A percentile compares a stretch with the other conserved stretches of the same genome.
Conservation (phyloP, 2,797 vertebrate species). For the Champsocephalus gunnari region DNA sequence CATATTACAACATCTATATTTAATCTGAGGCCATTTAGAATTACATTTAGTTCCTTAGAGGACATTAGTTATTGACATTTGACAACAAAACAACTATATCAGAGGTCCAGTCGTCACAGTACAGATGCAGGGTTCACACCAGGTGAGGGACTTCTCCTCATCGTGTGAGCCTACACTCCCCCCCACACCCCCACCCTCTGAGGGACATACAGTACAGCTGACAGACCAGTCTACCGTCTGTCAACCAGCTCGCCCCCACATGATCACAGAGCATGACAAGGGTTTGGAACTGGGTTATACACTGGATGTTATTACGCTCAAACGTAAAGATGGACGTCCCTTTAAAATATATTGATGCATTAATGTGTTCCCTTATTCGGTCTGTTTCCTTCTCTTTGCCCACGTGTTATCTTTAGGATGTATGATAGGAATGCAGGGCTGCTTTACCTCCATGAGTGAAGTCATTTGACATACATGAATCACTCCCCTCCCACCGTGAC, state of each 20-base stretch:
- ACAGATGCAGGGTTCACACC: not conserved
- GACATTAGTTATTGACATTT: fast-evolving
- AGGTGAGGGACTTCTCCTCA: not conserved
- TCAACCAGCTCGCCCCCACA: not conserved
- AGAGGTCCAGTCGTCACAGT: not conserved
- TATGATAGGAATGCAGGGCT: constrained; percentile 58
- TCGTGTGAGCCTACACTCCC: not conserved
- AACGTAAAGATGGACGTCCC: no score
- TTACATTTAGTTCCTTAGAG: no score
- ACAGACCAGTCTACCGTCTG: not conserved
- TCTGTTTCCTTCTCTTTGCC: constrained; percentile 24
- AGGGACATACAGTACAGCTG: not conserved
- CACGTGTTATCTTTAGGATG: constrained; percentile 27
- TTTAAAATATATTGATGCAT: not conserved
- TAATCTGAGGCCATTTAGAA: no score
- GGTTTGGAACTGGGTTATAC: not conserved
- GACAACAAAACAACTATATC: not conserved
- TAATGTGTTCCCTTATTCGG: constrained; percentile 15
- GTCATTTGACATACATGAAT: constrained; percentile 46
- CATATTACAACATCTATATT: not conserved
- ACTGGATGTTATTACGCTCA: no score
- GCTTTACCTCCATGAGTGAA: constrained; percentile 41
- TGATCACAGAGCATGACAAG: not conserved
- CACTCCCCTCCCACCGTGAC: constrained; percentile 17
- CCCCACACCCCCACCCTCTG: not conserved